A percentile compares a stretch with the other conserved stretches of the same genome.
Evolutionary conservation across 2,797 vertebrate species (phyloP).

Genomic region (Danio jaintianensis): DNA sequence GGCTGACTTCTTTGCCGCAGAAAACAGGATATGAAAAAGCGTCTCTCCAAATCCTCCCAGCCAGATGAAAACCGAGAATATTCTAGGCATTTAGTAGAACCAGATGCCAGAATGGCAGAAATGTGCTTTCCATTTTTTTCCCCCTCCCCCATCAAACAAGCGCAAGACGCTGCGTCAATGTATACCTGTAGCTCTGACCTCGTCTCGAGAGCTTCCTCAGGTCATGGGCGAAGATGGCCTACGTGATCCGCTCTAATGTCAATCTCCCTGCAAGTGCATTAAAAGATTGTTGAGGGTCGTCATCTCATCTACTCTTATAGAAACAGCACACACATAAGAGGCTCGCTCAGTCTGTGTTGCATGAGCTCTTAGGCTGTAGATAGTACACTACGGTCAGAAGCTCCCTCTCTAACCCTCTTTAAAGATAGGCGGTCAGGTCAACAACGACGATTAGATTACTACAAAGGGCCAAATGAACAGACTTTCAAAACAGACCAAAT

Average conservation of each 20-base stretch:
- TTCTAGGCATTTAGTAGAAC: conserved; percentile 78
- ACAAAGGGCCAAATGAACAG: background rate
- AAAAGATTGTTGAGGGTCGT: conserved; percentile 66
- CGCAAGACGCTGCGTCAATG: background rate
- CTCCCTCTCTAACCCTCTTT: background rate
- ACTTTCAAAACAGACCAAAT: background rate
- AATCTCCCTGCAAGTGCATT: conserved; percentile 69
- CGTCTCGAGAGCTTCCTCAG: conserved; percentile 49
- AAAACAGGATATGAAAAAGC: conserved; percentile 79
- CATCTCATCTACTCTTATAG: conserved; percentile 49
- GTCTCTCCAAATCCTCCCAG: conserved; percentile 75
- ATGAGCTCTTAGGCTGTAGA: conserved; percentile 14
- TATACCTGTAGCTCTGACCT: conserved; percentile 25
- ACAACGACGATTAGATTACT: background rate
- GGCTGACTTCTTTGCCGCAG: conserved; percentile 64
- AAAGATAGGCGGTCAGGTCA: background rate
- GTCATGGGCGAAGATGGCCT: conserved; percentile 59
- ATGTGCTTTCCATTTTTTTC: background rate
- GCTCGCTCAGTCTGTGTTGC: conserved; percentile 23
- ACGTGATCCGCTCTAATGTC: conserved; percentile 65
- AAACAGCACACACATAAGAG: conserved; percentile 35
- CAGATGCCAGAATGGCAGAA: conserved; percentile 71
- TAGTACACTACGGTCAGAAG: background rate
- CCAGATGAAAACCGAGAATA: conserved; percentile 76
- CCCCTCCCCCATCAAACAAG: background rate